Evolutionary conservation across 2,113 vertebrate species (phyloP).

Genomic region (Archocentrus centrarchus): DNA sequence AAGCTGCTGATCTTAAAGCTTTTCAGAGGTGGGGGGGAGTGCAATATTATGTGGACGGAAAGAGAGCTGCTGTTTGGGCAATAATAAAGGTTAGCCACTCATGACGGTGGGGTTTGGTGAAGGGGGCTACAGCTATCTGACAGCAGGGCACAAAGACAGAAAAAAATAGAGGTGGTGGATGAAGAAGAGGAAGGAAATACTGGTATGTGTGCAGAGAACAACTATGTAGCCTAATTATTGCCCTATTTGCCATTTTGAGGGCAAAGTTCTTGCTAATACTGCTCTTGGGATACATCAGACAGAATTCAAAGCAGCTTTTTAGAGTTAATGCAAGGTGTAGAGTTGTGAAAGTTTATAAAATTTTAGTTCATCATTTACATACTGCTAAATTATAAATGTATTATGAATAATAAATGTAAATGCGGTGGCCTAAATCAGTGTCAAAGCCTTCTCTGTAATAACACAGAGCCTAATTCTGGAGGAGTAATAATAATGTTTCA

Average conservation of each 20-base stretch:
- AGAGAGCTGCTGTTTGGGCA: neutral
- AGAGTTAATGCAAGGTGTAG: neutral
- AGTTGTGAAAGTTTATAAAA: neutral
- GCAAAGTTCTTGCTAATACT: neutral
- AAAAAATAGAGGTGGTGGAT: neutral
- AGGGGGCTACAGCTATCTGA: neutral
- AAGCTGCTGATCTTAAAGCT: too few species aligned
- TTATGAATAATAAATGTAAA: constrained; percentile 10
- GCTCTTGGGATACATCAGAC: neutral
- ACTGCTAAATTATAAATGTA: constrained; percentile 1
- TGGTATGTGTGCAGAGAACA: neutral
- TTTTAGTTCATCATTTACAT: constrained; percentile 1
- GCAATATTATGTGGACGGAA: neutral
- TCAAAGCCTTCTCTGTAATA: neutral
- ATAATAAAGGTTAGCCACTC: neutral
- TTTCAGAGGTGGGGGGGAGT: too few species aligned
- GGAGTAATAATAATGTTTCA: constrained; percentile 3
- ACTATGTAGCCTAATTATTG: constrained; percentile 1
- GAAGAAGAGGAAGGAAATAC: neutral
- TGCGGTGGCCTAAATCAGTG: neutral
- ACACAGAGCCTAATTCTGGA: neutral
- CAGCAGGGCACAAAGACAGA: neutral
- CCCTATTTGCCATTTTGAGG: neutral
- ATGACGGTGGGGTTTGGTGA: too few species aligned
- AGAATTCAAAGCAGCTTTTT: neutral